Base-by-base conservation (phyloP, 1,140 invertebrate genomes). In the Drosophila lacteicornis region DNA sequence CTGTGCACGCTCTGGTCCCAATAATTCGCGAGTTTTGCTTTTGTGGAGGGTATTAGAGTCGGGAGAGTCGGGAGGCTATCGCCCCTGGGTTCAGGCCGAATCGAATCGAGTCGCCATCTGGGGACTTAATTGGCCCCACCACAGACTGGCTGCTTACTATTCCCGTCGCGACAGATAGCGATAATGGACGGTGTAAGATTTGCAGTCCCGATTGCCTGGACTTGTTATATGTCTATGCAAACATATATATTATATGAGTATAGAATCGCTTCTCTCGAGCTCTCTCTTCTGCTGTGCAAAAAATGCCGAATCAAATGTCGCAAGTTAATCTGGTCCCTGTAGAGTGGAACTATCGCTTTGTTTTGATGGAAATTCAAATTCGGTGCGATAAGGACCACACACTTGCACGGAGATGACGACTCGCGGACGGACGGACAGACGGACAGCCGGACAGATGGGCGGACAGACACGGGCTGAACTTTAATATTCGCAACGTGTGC, bases 351-450 rank as follows among this genome's bases (percentile, higher is more conserved):
- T 81, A 77, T 76, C 25, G 45, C 49, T 70, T 77, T 81, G 56
- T 86, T 75, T 86, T 70, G 66, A 79, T 79, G 57, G 57, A 61
- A 83, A 58, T 74, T 58, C 50, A 49, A 76, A 57, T 80, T 77
- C 13, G 56, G n/a, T 40, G 56, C 55, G 84, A 86, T 84, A 84
- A 84, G 82, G 77, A 85, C 81, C 81, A 84, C 81, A 84, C 79
- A 74, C 56, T 60, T 7, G 19, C 49, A 38, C n/a, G 19, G 15
- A 17, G 36, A 66, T 36, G 62, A 65, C 40, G 57, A 25, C 57
- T 6, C 4, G n/a, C 62, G 62, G 62, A 33, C 61, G 59, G 27
- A 30, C 55, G 12, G 50, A 45, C 56, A 30, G 3, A 5, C 17
- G 13, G 19, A 66, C 59, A 22, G 13, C 30, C 36, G 9, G 58